Percentiles rank a stretch among this genome's conserved stretches.
These are phyloP conservation scores for Metopolophium dirhodum DNA, from an alignment of 1,140 invertebrate species.

Conservation along the genomic window DNA sequence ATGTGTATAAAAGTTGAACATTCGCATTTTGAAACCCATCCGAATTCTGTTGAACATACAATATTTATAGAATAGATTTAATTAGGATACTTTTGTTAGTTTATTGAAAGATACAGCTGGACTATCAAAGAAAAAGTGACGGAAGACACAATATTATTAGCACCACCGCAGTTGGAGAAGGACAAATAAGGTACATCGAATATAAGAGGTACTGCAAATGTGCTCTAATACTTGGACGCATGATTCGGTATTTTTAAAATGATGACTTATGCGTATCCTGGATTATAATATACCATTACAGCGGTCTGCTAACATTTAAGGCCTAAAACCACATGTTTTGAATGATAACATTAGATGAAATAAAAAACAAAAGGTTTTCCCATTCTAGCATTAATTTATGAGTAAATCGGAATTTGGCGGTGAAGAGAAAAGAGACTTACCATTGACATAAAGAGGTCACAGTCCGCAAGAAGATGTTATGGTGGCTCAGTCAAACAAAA, in stretches of 20 bases:
- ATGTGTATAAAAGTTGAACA: no score
- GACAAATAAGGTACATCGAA: no score
- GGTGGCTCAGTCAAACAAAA: no score
- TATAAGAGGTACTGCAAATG: no score
- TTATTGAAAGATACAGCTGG: not conserved
- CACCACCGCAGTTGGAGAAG: no score
- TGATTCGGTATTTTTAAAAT: no score
- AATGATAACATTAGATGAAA: not conserved
- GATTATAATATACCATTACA: not conserved
- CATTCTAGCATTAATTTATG: no score
- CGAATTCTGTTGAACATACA: no score
- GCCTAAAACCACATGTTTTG: not conserved
- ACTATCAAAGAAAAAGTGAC: not conserved
- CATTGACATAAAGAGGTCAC: not conserved
- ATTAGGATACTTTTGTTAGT: not conserved
- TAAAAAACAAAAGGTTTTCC: not conserved
- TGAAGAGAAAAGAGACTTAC: not conserved
- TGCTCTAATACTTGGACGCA: not conserved
- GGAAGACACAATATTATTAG: not conserved
- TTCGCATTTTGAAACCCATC: no score
- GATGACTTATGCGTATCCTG: not conserved
- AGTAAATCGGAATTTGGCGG: no score
- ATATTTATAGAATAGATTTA: no score
- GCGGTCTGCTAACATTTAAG: not conserved
- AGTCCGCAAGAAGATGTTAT: not conserved